Base-by-base conservation (phyloP, 2,113 vertebrate genomes). In the Myiozetetes cayanensis region DNA sequence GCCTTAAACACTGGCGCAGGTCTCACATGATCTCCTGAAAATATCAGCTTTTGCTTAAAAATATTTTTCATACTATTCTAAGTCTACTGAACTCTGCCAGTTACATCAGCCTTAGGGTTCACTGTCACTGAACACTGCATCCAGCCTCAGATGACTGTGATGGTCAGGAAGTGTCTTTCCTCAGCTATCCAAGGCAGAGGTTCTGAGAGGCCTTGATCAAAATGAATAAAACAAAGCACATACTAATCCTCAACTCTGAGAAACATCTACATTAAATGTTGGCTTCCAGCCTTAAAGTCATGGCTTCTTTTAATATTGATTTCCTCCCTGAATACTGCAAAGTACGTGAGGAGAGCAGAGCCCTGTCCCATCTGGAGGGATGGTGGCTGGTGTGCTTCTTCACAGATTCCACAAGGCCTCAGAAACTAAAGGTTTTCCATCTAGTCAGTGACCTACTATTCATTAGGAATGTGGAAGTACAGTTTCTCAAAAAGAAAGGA, bases 171-270 rank as follows among this genome's bases (percentile, higher is more conserved):
- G 14, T 24, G 19, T 5, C 43, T 56, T 85, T 56, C 47, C 30
- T 89, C 61, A 71, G 31, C 9, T 63, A 47, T 23, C 24, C 14
- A 52, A 49, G 18, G 24, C 28, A 66, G 24, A 11, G 19, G 4
- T 56, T 92, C 19, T 50, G n/a, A 88, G 18, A 90, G 24, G 4
- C 22, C 11, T 31, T 66, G 70, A 50, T 41, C 16, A 56, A 76
- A 56, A 37, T 19, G 8, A 8, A 0, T 37, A 76, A 75, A 72
- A 66, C 0, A 0, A 25, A 77, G 43, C 9, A 43, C 16, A 49
- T 17, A 35, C 6, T 55, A 71, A 68, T 43, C 50, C 33, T 27
- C 59, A 50, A 33, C 30, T 47, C 17, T 59, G 56, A 50, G 28
- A 91, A 85, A 74, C 7, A 21, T 14, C 55, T 53, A 14, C 2